These are phyloP conservation scores for Drosophila kepulauana DNA, from an alignment of 1,140 invertebrate species.

Conservation along the genomic window DNA sequence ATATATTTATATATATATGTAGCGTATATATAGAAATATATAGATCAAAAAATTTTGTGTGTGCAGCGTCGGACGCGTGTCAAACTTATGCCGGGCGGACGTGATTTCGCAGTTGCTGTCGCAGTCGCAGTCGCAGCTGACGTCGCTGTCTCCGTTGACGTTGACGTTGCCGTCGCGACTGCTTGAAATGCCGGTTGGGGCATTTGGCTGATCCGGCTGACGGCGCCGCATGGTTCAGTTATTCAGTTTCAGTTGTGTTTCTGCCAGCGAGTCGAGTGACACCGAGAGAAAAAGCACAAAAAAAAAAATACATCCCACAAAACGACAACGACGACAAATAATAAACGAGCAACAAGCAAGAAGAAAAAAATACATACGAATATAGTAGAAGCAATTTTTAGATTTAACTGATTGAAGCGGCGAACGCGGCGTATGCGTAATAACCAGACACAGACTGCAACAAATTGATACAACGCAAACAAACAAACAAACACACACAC, in stretches of 20 bases:
- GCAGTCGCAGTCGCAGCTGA: conserved; percentile 29
- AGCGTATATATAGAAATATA: conserved; percentile 20
- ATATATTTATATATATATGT: conserved; percentile 5
- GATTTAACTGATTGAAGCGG: conserved; percentile 58
- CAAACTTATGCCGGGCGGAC: conserved; percentile 50
- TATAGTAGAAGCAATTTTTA: conserved; percentile 45
- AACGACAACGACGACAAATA: conserved; percentile 54
- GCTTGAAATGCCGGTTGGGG: conserved; percentile 65
- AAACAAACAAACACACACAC: conserved; percentile 33
- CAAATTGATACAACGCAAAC: conserved; percentile 13
- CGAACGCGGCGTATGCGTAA: conserved; percentile 57
- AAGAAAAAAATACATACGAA: conserved; percentile 14
- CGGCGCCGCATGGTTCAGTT: conserved; percentile 59
- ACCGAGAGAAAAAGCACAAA: conserved; percentile 37
- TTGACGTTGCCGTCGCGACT: conserved; percentile 29
- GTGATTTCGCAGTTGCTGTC: conserved; percentile 2
- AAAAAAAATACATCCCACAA: conserved; percentile 36
- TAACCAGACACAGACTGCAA: conserved; percentile 33
- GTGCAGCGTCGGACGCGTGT: conserved; percentile 55
- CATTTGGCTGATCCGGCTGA: conserved; percentile 48
- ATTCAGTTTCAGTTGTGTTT: conserved; percentile 75
- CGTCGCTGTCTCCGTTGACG: conserved; percentile 26
- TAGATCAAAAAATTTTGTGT: conserved; percentile 27
- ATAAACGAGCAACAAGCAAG: conserved; percentile 43
- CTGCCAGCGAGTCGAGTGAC: conserved; percentile 77